phyloP scores from a whole-genome alignment of 2,113 vertebrate species.

The Dascyllus trimaculatus region DNA sequence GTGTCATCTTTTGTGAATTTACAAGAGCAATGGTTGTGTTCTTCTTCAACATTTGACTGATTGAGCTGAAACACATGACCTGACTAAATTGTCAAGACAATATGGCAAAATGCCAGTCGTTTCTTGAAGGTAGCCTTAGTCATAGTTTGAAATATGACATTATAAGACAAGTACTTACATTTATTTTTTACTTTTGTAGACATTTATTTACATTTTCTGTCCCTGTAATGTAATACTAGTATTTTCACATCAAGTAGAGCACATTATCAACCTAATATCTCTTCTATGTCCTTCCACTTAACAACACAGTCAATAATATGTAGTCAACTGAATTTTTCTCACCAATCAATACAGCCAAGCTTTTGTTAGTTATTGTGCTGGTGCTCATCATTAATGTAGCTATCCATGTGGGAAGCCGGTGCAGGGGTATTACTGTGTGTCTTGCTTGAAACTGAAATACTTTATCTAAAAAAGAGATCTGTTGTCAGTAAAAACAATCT shows the following conservation, averaged over 20 bases:
- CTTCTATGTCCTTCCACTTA: too few species aligned
- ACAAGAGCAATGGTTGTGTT: not conserved
- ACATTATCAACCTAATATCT: too few species aligned
- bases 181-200: too few species aligned
- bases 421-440: not conserved
- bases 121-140: not conserved
- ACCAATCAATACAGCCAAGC: too few species aligned
- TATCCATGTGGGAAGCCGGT: not conserved
- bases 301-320: too few species aligned
- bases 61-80: slow-evolving; percentile 10
- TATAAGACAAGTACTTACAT: not conserved
- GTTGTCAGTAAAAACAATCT: not conserved
- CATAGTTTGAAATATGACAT: slow-evolving; percentile 16
- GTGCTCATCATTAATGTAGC: not conserved
- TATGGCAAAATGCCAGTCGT: not conserved
- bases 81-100: slow-evolving; percentile 11
- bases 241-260: too few species aligned
- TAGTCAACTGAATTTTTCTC: too few species aligned
- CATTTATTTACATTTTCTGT: too few species aligned
- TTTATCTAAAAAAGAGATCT: slow-evolving; percentile 10
- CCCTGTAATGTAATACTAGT: too few species aligned
- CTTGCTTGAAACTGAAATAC: not conserved
- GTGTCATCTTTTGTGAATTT: not conserved
- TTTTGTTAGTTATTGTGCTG: too few species aligned
- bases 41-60: slow-evolving; percentile 4